Evolutionary conservation across 2,113 vertebrate genomes (phyloP).

Genomic region (Sinocyclocheilus rhinocerous): DNA sequence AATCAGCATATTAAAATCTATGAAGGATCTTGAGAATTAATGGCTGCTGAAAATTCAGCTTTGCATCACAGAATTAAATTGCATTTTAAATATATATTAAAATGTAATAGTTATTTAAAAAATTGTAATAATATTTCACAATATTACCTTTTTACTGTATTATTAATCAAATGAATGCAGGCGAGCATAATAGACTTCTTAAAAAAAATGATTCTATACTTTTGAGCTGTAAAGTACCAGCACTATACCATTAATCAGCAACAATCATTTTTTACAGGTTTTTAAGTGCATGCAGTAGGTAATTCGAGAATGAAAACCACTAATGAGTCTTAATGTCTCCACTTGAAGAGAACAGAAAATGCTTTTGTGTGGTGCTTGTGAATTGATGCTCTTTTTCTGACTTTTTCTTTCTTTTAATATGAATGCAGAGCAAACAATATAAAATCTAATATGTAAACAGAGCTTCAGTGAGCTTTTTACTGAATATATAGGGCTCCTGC

Average conservation of each 20-base stretch:
- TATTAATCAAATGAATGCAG: not conserved
- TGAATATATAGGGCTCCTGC: not conserved
- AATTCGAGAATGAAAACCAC: not conserved
- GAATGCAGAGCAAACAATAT: conserved; percentile 23
- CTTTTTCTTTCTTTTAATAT: not conserved
- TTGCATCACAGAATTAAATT: not conserved
- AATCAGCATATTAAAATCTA: too few species aligned
- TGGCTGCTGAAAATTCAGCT: not conserved
- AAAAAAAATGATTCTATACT: too few species aligned
- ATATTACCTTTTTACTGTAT: not conserved
- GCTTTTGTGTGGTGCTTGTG: not conserved
- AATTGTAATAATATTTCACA: not conserved
- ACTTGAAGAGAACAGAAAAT: not conserved
- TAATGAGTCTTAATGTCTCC: not conserved
- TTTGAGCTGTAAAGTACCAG: too few species aligned
- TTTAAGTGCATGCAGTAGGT: not conserved
- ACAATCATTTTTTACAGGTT: not conserved
- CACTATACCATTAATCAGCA: too few species aligned
- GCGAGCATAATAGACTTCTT: not conserved
- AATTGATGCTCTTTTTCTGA: conserved; percentile 1
- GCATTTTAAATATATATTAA: not conserved
- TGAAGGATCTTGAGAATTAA: too few species aligned
- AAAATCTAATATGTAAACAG: not conserved
- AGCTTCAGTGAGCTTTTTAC: not conserved
- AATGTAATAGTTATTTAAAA: not conserved